phyloP scores from a whole-genome alignment of 2,888 invertebrate genomes.

The Beris chalybata region DNA sequence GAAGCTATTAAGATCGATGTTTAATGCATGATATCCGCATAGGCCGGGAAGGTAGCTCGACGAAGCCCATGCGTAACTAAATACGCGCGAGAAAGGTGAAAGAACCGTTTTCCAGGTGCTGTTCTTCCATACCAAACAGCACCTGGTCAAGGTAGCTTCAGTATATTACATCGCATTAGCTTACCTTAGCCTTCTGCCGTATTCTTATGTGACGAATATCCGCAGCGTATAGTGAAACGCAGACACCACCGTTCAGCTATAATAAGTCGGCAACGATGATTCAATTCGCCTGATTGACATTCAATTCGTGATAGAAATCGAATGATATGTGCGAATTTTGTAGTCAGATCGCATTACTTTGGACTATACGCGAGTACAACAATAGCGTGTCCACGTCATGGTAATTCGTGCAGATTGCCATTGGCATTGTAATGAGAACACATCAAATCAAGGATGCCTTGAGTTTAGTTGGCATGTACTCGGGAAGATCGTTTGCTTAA shows the following conservation, averaged over 20 bases:
- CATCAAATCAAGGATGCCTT: constrained; percentile 22
- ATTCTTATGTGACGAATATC: neutral
- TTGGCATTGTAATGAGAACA: constrained; percentile 9
- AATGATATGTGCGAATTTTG: constrained; percentile 1
- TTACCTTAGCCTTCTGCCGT: neutral
- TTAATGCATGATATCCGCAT: no score
- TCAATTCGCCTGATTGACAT: constrained; percentile 23
- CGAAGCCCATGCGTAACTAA: constrained; percentile 4
- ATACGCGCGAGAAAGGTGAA: constrained; percentile 36
- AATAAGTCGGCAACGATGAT: constrained; percentile 8
- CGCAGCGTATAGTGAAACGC: neutral
- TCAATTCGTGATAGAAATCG: constrained; percentile 5
- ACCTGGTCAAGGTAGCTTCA: constrained; percentile 17
- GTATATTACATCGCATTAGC: neutral
- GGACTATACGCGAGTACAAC: neutral
- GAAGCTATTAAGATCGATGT: no score
- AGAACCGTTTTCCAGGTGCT: constrained; percentile 31
- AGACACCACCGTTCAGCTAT: constrained; percentile 5
- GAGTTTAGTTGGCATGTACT: neutral
- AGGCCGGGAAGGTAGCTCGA: no score
- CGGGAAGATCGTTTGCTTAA: constrained; percentile 7
- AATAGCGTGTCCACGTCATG: neutral
- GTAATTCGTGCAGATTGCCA: constrained; percentile 6
- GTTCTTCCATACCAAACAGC: constrained; percentile 13
- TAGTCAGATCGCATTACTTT: constrained; percentile 26